phyloP scores from a whole-genome alignment of 2,797 vertebrate species.

The Pelodytes ibericus region DNA sequence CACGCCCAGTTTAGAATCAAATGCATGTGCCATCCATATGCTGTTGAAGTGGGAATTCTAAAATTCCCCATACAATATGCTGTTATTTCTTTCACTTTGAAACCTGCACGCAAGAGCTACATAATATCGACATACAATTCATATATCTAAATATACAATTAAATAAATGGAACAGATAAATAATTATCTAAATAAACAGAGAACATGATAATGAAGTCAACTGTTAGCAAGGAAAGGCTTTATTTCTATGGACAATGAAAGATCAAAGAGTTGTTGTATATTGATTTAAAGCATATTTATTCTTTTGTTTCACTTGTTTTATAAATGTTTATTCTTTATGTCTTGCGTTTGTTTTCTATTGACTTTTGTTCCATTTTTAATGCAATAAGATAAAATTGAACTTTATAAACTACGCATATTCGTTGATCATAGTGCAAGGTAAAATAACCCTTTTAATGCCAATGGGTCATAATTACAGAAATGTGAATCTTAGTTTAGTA shows the following conservation, averaged over 20 bases:
- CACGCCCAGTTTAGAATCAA: conserved; percentile 50
- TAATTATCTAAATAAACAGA: too few relatives aligned
- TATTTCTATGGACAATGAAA: not conserved
- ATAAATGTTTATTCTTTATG: not conserved
- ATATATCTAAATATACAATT: conserved; percentile 28
- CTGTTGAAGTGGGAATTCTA: conserved; percentile 63
- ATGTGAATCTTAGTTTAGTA: too few relatives aligned
- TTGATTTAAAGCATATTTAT: not conserved
- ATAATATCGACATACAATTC: conserved; percentile 13
- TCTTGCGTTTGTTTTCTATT: not conserved
- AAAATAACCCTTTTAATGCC: too few relatives aligned
- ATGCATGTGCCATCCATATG: conserved; percentile 75
- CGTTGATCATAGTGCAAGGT: too few relatives aligned
- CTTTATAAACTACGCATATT: too few relatives aligned
- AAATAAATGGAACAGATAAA: too few relatives aligned
- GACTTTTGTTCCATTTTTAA: too few relatives aligned
- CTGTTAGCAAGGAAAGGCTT: not conserved
- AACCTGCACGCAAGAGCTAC: conserved; percentile 57
- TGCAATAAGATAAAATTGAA: too few relatives aligned
- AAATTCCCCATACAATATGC: conserved; percentile 49
- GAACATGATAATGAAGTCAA: not conserved
- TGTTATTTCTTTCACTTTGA: conserved; percentile 64
- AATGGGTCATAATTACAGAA: too few relatives aligned
- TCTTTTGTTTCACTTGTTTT: not conserved
- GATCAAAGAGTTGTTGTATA: not conserved